phyloP scores from a whole-genome alignment of 2,113 vertebrate genomes.

The Pseudorectes ferrugineus region DNA sequence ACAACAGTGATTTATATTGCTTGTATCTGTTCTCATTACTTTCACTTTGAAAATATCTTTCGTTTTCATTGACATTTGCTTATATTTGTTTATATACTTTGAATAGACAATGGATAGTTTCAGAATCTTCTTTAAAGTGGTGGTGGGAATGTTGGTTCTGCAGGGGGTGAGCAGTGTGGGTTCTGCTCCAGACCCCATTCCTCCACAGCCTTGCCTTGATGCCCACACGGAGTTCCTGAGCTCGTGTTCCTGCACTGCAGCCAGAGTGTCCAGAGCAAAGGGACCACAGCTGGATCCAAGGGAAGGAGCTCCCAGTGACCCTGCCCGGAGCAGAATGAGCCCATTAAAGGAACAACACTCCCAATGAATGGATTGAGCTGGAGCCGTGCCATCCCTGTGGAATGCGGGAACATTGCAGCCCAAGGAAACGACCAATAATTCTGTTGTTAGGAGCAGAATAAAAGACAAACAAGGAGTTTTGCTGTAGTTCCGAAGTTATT shows the following conservation, averaged over 20 bases:
- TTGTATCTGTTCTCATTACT: neutral
- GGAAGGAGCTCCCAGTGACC: neutral
- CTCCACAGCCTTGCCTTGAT: neutral
- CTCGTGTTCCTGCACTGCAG: neutral
- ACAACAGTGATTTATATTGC: neutral
- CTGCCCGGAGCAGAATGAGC: neutral
- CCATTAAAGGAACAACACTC: neutral
- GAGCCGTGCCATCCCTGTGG: neutral
- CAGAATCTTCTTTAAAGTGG: fast-evolving
- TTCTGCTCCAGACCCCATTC: neutral
- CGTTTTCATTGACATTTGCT: neutral
- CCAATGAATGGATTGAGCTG: neutral
- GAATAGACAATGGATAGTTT: fast-evolving
- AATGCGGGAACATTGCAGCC: neutral
- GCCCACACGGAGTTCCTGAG: neutral
- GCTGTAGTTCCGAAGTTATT: neutral
- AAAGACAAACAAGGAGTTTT: neutral
- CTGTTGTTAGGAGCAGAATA: neutral
- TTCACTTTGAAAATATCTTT: neutral
- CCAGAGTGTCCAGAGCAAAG: neutral
- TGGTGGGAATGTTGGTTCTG: neutral
- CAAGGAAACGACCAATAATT: neutral
- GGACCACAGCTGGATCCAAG: neutral
- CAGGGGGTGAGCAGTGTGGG: fast-evolving
- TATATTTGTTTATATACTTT: neutral